Conservation (phyloP, 2,888 invertebrate genomes). For the Cinara cedri region DNA sequence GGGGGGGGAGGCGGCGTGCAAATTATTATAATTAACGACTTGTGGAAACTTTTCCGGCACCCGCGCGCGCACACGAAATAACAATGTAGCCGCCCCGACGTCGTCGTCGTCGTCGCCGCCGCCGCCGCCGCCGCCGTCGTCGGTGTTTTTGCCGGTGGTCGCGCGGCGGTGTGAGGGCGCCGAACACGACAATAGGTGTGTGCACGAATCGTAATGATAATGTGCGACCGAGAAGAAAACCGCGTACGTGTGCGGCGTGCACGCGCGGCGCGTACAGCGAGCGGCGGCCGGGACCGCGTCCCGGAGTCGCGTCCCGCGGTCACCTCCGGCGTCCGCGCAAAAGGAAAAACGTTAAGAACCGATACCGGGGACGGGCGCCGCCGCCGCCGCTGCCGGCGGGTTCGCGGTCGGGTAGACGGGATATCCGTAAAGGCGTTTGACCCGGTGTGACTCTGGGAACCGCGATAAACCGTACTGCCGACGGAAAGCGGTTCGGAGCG, state of each 20-base stretch:
- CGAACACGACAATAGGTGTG: constrained; percentile 27
- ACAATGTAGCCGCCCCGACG: constrained; percentile 32
- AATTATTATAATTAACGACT: constrained; percentile 57
- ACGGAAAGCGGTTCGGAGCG: no score
- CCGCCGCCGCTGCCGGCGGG: no score
- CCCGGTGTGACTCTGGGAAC: no score
- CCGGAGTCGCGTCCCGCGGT: no score
- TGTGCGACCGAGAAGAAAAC: constrained; percentile 35
- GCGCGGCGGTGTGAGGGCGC: background rate
- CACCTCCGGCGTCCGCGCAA: no score
- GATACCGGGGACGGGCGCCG: no score
- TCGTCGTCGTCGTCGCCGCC: constrained; percentile 4
- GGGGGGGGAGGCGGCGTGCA: constrained; percentile 55
- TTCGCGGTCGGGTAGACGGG: no score
- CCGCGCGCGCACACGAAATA: constrained; percentile 47
- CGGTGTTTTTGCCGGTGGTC: constrained; percentile 50
- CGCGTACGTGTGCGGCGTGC: background rate
- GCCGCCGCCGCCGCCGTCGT: constrained; percentile 24
- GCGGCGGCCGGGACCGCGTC: no score
- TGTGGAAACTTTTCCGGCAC: constrained; percentile 47
- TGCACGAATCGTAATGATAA: background rate
- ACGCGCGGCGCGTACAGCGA: background rate
- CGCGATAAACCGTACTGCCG: no score
- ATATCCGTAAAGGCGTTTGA: no score
- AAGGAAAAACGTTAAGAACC: no score